Evolutionary conservation across 2,888 invertebrate species (phyloP), one percentile per base, ranked within the genome.

Genomic region (Melanchra persicariae): DNA sequence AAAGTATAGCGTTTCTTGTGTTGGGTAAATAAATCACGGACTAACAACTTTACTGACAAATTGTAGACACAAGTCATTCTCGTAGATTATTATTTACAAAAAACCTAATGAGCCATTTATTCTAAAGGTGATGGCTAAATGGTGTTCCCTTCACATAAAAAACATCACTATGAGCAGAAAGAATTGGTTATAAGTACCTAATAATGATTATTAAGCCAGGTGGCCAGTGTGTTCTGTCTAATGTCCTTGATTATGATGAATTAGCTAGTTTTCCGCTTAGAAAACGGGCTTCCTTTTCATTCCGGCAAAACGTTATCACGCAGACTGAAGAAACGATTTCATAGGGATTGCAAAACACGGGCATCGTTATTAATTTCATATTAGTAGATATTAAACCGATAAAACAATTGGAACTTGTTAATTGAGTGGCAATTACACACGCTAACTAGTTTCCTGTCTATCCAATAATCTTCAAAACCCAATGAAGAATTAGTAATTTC

Each of bases 191-290:
- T 37, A 43, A 22, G 26, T 45, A n/a, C n/a, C n/a, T n/a, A 57
- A 24, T 43, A 45, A 51, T 26, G 34, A 63, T 19, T 15, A 47
- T 12, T 17, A 40, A 34, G 40, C 9, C 26, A 54, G 30, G 12
- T 26, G 30, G 19, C 8, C 15, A n/a, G 24, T 57, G 24, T 19
- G 1, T 24, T 26, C 55, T 26, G 54, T 22, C 24, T 54, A 52
- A n/a, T 70, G 70, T 61, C 75, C 70, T 78, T 77, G 71, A 63
- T 49, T 67, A 58, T 66, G 58, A 70, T 70, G 19, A 75, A 63
- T 74, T 78, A 74, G 49, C 59, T 40, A 12, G 57, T 77, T 83
- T 89, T 87, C 88, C 89, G 87, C 65, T 88, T 90, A 89, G 91
- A 91, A 91, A 91, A 71, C 77, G 69, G 52, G 62, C 79, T 77